phyloP scores from a whole-genome alignment of 2,888 invertebrate species.

The Rhodophaea formosa region DNA sequence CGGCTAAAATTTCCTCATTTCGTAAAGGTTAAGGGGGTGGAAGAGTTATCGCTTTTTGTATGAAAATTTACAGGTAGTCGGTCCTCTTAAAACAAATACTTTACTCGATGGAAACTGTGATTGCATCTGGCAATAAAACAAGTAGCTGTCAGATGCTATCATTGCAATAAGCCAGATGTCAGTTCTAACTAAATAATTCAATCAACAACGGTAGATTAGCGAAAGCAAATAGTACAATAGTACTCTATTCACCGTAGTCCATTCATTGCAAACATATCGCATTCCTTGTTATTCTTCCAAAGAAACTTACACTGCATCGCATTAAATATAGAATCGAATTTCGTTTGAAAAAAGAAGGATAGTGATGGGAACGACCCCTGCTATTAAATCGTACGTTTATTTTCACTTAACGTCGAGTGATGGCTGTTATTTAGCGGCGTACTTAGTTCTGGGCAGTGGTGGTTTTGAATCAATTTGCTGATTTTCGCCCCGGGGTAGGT shows the following conservation, averaged over 20 bases:
- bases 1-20: no score
- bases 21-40: no score
- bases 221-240: slow-evolving; percentile 30
- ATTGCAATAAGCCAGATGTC: slow-evolving; percentile 15
- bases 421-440: slow-evolving; percentile 45
- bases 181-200: slow-evolving; percentile 20
- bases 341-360: slow-evolving; percentile 18
- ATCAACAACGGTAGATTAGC: slow-evolving; percentile 30
- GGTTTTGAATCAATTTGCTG: slow-evolving; percentile 49
- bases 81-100: no score
- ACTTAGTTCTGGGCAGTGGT: slow-evolving; percentile 33
- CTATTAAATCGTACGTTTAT: slow-evolving; percentile 45
- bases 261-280: slow-evolving; percentile 32
- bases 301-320: slow-evolving; percentile 20
- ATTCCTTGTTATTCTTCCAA: slow-evolving; percentile 22
- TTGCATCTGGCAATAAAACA: neutral
- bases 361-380: slow-evolving; percentile 31
- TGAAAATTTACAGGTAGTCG: no score
- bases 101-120: no score
- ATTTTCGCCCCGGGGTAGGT: slow-evolving; percentile 30
- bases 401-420: slow-evolving; percentile 52
- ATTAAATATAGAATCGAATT: slow-evolving; percentile 19
- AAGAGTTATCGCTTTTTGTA: no score
- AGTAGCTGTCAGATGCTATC: slow-evolving; percentile 9
- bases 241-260: slow-evolving; percentile 29